Conservation (phyloP, 2,888 invertebrate species). For the Horisme vitalbata region DNA sequence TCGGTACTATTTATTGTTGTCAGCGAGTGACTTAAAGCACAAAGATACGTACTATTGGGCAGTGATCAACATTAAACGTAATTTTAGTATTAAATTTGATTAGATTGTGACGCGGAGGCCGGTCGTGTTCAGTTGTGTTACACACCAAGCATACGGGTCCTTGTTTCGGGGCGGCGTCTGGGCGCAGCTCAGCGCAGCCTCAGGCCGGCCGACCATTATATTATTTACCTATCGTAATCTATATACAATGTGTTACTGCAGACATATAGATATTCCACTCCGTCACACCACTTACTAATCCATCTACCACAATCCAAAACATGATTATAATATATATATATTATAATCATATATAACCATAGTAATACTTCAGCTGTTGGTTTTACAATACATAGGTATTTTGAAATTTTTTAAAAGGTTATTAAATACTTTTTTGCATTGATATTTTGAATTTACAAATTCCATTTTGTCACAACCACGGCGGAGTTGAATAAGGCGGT, state of each 20-base stretch:
- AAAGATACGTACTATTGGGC: slow-evolving; percentile 83
- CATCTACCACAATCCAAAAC: slow-evolving; percentile 29
- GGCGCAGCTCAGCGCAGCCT: slow-evolving; percentile 61
- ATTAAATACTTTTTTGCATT: too few relatives aligned
- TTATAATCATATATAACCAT: too few relatives aligned
- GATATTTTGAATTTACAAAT: slow-evolving; percentile 15
- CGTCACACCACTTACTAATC: slow-evolving; percentile 41
- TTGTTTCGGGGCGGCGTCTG: slow-evolving; percentile 62
- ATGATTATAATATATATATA: too few relatives aligned
- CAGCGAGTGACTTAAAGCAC: slow-evolving; percentile 78
- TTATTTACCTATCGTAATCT: slow-evolving; percentile 65
- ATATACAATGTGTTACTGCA: slow-evolving; percentile 68
- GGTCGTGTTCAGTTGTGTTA: slow-evolving; percentile 66
- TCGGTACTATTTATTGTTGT: slow-evolving; percentile 74
- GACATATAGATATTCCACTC: slow-evolving; percentile 43
- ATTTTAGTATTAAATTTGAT: slow-evolving; percentile 79
- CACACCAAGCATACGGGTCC: slow-evolving; percentile 75
- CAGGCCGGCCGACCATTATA: slow-evolving; percentile 54
- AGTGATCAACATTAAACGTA: slow-evolving; percentile 83
- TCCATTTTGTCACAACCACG: slow-evolving; percentile 13
- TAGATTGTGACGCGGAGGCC: slow-evolving; percentile 70
- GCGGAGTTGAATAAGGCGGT: slow-evolving; percentile 42
- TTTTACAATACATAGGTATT: too few relatives aligned
- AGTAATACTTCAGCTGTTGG: too few relatives aligned
- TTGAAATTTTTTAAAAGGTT: too few relatives aligned